Base-by-base conservation (phyloP, 2,113 vertebrate species). In the Ursus arctos region DNA sequence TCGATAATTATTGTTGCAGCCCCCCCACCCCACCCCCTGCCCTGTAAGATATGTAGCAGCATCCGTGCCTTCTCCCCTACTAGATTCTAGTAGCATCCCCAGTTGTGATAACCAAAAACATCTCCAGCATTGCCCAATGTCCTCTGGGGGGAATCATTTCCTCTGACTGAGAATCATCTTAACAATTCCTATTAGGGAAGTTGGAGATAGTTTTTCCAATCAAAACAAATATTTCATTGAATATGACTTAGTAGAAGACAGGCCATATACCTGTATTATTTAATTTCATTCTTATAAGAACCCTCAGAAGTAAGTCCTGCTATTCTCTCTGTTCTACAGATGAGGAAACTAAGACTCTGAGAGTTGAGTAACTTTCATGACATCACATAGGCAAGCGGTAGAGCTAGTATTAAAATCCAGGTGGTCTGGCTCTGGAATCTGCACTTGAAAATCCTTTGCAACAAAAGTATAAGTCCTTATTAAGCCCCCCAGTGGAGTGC, bases 121-220 rank as follows among this genome's bases (percentile, higher is more conserved):
- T 57, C 61, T 36, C 8, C 6, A 15, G 15, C 26, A 36, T 59
- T 85, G 36, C 36, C 76, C 36, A 36, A 47, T 71, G 63, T 72
- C 31, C 22, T 12, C 18, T 69, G 61, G 21, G 14, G 22, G 18
- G 18, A 67, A 72, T 22, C 10, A 72, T 28, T 33, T 79, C 40
- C 14, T 28, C 43, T 36, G 22, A 1, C 55, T 71, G 61, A 61
- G 43, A 80, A 59, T 26, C 28, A 49, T 55, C 61, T 87, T 91
- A 53, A 55, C 67, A 4, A 18, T 77, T 77, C 33, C 31, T 74
- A 26, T 79, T 71, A 85, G 59, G 49, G 84, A 93, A 57, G 21
- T 57, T 79, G 15, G 36, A 95, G 91, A 61, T 55, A 88, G 3
- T 93, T 84, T 94, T 94, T 49, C 40, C 74, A 77, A 31, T 61